Percentiles rank a stretch among this genome's conserved stretches.
phyloP scores from a whole-genome alignment of 1,140 invertebrate species.

The Choristoneura fumiferana region DNA sequence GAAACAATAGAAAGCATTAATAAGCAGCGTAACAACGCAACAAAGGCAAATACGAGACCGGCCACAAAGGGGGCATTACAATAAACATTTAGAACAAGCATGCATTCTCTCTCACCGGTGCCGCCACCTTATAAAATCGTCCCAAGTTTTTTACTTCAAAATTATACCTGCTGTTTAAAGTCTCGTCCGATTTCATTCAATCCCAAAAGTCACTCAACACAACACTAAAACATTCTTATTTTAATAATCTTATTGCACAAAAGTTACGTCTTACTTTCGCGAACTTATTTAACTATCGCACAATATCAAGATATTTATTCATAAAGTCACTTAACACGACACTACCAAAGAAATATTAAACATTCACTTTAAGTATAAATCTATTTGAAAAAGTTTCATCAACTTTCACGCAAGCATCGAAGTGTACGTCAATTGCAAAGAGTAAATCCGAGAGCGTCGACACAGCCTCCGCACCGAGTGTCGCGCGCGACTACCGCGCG shows the following conservation, averaged over 20 bases:
- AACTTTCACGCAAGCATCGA: too few relatives aligned
- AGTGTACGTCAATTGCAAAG: background rate
- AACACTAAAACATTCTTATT: constrained; percentile 2
- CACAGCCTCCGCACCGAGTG: constrained; percentile 29
- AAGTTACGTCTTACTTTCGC: too few relatives aligned
- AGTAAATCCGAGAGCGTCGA: constrained; percentile 14
- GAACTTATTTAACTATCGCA: too few relatives aligned
- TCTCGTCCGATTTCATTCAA: background rate
- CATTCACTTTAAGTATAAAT: too few relatives aligned
- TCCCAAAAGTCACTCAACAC: constrained; percentile 2
- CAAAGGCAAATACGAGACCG: constrained; percentile 38
- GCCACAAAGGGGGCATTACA: constrained; percentile 39
- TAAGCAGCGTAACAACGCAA: constrained; percentile 33
- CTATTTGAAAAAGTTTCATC: too few relatives aligned
- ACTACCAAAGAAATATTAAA: too few relatives aligned
- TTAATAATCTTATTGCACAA: too few relatives aligned
- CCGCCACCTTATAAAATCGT: constrained; percentile 12
- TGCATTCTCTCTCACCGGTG: constrained; percentile 38
- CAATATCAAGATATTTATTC: too few relatives aligned
- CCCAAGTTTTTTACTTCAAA: constrained; percentile 9
- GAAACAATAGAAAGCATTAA: constrained; percentile 25
- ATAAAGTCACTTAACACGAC: too few relatives aligned
- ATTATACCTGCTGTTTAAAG: constrained; percentile 10
- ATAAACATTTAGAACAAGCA: constrained; percentile 58
- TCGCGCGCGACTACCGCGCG: constrained; percentile 54